These are phyloP conservation scores for Drosophila sulfurigaster DNA, from an alignment of 1,140 invertebrate species.

Conservation along the genomic window DNA sequence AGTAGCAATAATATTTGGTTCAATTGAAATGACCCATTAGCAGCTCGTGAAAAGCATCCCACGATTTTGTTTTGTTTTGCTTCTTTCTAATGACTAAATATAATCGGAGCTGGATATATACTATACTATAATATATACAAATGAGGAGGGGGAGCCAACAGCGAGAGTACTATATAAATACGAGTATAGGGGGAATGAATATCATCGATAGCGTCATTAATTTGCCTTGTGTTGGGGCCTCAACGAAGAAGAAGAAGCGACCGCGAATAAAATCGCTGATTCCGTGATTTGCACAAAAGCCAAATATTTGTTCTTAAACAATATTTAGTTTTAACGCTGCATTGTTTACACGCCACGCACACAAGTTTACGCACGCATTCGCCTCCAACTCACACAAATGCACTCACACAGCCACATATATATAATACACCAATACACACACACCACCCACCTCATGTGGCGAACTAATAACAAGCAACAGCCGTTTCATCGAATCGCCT, in stretches of 20 bases:
- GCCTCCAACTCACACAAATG: conserved; percentile 20
- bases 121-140: conserved; percentile 1
- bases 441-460: conserved; percentile 33
- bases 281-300: conserved; percentile 66
- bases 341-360: conserved; percentile 65
- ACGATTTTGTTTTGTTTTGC: conserved; percentile 42
- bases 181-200: conserved; percentile 7
- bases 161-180: conserved; percentile 1
- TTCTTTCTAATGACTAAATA: conserved; percentile 58
- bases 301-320: conserved; percentile 83
- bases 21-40: conserved; percentile 79
- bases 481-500: conserved; percentile 29
- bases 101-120: conserved; percentile 39
- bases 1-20: conserved; percentile 60
- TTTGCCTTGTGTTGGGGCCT: conserved; percentile 29
- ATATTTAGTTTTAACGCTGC: conserved; percentile 80
- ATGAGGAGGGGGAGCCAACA: background rate
- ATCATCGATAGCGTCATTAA: conserved; percentile 73
- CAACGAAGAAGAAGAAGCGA: conserved; percentile 5
- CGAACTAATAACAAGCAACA: conserved; percentile 57
- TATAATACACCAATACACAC: background rate
- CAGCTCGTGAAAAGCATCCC: conserved; percentile 77
- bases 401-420: background rate
- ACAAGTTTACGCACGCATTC: conserved; percentile 10
- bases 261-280: conserved; percentile 42